Base-by-base conservation (phyloP, 2,888 invertebrate genomes). In the Sinopyrophorus schimmeli region DNA sequence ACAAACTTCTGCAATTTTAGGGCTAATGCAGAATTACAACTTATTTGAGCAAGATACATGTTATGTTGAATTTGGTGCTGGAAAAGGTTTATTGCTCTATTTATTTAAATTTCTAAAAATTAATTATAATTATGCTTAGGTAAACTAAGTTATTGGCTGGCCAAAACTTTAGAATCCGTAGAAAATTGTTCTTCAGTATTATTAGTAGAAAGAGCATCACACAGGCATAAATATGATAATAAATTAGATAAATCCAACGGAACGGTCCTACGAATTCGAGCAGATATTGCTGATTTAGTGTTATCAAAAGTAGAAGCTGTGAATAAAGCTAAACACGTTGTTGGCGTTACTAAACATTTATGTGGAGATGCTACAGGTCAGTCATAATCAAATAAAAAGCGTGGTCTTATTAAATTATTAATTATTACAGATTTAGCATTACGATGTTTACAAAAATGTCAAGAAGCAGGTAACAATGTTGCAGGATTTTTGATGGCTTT, bases 61-160 rank as follows among this genome's bases (percentile, higher is more conserved):
- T 71, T 92, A 82, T 61, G 80, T 93, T 47, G 94, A 94, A 71
- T 86, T 92, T 65, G 93, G 93, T 0, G 92, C 92, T 6, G 93
- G 93, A n/a, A 89, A 88, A 80, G 93, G 89, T 83, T n/a, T n/a
- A n/a, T n/a, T 27, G 4, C 34, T 14, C 27, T 10, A 40, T 16
- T 2, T 40, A n/a, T n/a, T n/a, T n/a, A n/a, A n/a, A n/a, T n/a
- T n/a, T n/a, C n/a, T n/a, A n/a, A n/a, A n/a, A n/a, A n/a, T n/a
- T n/a, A n/a, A n/a, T n/a, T n/a, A n/a, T n/a, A n/a, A n/a, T n/a
- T n/a, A n/a, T 21, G 49, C 63, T 9, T 67, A 86, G 87, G 91
- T 0, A 86, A 87, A 59, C 68, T 93, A 35, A 87, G 90, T 5
- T 91, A 82, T 70, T 90, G 88, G 82, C 71, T 88, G 41, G 84